Evolutionary conservation across 2,113 vertebrate species (phyloP), one percentile per base, ranked within the genome.

Genomic region (Aramus guarauna): DNA sequence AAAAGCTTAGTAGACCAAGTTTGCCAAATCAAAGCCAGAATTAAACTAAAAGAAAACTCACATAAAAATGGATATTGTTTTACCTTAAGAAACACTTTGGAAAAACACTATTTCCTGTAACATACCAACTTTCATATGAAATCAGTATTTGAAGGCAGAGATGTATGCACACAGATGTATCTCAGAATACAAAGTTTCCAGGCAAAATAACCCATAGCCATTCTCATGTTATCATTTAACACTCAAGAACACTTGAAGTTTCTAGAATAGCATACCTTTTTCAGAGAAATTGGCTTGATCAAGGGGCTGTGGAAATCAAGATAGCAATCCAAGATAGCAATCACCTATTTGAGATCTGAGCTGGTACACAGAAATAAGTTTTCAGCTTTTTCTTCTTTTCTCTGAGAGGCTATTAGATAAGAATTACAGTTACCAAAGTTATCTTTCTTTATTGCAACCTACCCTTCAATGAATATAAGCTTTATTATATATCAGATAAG

Each of bases 121-220:
- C 3, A 2, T 32, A 5, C 9, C 50, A 15, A 23, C 53, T 84
- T 71, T 22, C 7, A 14, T 15, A 36, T 6, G 2, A 62, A 85
- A 82, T 50, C 9, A 72, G 4, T 39, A 67, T 26, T 59, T 64
- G 29, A 84, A 91, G 7, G 17, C 15, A 73, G 27, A 73, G 5
- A 18, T 39, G 3, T 24, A 21, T 15, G 4, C 13, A 50, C 32
- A 19, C 3, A 50, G 8, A 7, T 12, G 0, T 22, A 19, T 17
- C 21, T 74, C 45, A 45, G 43, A 90, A 55, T 5, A 60, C 2
- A 2, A 45, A 32, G 6, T 24, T 67, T 36, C 18, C 19, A 4
- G 6, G 14, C 19, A 39, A 78, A 90, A 59, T 12, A 34, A 45
- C n/a, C 21, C 24, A 23, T 30, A 43, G 18, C 1, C 11, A 18